Evolutionary conservation across 35 echinoderm and acorn worm genomes (phyloP).

Genomic region (Stichopus chloronotus): DNA sequence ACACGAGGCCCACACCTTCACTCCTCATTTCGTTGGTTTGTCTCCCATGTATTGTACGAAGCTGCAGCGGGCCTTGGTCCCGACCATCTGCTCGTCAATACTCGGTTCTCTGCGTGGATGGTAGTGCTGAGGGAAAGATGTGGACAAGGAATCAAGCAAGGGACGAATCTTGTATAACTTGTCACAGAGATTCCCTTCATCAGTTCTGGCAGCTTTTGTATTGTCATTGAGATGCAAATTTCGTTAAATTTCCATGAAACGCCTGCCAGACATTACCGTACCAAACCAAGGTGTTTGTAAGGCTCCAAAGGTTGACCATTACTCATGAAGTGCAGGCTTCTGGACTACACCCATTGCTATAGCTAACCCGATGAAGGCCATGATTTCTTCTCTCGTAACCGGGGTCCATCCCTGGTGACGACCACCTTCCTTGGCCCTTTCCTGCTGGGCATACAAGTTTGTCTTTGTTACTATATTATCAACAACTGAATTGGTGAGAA

Average conservation of each 20-base stretch:
- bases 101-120: constrained; percentile 7
- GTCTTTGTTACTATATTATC: constrained; percentile 18
- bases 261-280: constrained; percentile 19
- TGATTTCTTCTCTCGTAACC: constrained; percentile 20
- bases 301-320: background rate
- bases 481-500: constrained; percentile 5
- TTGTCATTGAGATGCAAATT: background rate
- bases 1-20: constrained; percentile 45
- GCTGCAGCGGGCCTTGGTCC: background rate
- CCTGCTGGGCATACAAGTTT: background rate
- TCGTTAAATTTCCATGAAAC: background rate
- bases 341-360: background rate
- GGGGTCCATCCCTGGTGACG: background rate
- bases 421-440: constrained; percentile 14
- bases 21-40: constrained; percentile 9
- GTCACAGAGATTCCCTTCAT: constrained; percentile 11
- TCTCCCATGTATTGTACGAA: constrained; percentile 37
- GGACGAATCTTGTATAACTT: constrained; percentile 49
- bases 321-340: background rate
- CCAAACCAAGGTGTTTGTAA: background rate
- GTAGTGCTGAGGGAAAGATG: constrained; percentile 12
- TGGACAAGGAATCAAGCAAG: background rate
- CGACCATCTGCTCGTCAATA: constrained; percentile 21
- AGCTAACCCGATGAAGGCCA: constrained; percentile 35
- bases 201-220: background rate